phyloP scores from a whole-genome alignment of 1,140 invertebrate genomes.

The Melanaphis sacchari region DNA sequence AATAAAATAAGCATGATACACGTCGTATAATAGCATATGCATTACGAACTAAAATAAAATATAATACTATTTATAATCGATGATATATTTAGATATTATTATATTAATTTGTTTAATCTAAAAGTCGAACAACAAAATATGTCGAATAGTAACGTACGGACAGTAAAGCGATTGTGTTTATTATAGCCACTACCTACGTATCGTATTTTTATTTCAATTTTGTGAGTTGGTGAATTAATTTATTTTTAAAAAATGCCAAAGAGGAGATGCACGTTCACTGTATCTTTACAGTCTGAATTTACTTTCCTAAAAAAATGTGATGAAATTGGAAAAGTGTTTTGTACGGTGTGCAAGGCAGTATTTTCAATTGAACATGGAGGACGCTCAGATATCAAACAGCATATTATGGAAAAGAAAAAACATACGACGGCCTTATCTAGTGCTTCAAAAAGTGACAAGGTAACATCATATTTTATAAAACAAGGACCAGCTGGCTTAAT shows the following conservation, averaged over 20 bases:
- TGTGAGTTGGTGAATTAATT: neutral
- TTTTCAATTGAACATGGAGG: constrained; percentile 24
- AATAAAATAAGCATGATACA: neutral
- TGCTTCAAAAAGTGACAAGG: constrained; percentile 40
- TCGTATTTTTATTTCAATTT: constrained; percentile 9
- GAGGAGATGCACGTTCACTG: neutral
- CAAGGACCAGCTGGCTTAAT: too few species aligned
- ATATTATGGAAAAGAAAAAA: constrained; percentile 10
- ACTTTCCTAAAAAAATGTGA: constrained; percentile 33
- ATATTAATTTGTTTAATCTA: constrained; percentile 2
- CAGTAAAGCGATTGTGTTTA: neutral
- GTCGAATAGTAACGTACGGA: neutral
- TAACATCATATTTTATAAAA: constrained; percentile 21
- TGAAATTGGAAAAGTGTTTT: constrained; percentile 28
- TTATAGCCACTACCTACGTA: constrained; percentile 11
- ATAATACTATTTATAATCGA: constrained; percentile 30
- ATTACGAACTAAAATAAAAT: constrained; percentile 24
- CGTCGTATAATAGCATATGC: neutral
- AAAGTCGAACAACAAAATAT: constrained; percentile 21
- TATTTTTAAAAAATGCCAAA: neutral
- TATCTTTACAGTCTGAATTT: constrained; percentile 42
- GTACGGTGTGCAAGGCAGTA: constrained; percentile 25
- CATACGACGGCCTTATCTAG: neutral
- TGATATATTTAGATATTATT: neutral
- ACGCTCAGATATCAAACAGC: constrained; percentile 23